Percentiles rank a stretch among this genome's conserved stretches.
Evolutionary conservation across 1,140 invertebrate species (phyloP).

Genomic region (Stegodyphus mimosarum): DNA sequence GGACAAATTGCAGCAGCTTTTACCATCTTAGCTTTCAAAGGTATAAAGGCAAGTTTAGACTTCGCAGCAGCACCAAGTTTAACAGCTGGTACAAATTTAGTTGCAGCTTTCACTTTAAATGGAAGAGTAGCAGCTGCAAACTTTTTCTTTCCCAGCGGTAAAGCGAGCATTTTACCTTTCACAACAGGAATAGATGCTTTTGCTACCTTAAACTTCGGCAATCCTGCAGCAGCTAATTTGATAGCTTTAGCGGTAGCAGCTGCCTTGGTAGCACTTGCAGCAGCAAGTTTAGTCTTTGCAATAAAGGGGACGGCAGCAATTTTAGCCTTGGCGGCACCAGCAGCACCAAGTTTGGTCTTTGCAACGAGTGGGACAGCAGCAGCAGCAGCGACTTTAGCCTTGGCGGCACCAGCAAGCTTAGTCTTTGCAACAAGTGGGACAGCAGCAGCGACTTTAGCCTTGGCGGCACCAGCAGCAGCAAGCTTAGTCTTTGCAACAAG

Average conservation of each 20-base stretch:
- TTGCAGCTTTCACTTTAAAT: not conserved
- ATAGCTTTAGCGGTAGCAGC: not conserved
- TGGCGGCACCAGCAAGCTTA: not conserved
- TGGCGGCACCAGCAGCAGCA: not conserved
- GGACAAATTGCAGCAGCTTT: conserved; percentile 25
- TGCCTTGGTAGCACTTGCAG: not conserved
- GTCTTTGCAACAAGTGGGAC: not conserved
- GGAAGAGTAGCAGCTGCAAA: conserved; percentile 9
- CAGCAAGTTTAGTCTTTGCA: not conserved
- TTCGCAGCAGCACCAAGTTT: not conserved
- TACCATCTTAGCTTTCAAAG: conserved; percentile 16
- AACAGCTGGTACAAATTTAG: not conserved
- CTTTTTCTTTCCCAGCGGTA: not conserved
- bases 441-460: not conserved
- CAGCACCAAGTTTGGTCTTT: conserved; percentile 17
- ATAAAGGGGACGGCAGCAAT: not conserved
- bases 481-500: not conserved
- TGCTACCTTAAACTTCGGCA: not conserved
- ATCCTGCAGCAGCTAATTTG: not conserved
- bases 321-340: not conserved
- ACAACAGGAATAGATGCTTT: not conserved
- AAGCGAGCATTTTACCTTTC: not conserved
- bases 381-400: not conserved
- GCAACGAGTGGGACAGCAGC: conserved; percentile 8
- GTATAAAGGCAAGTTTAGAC: not conserved